These are phyloP conservation scores for Drymodes brunneopygia DNA, from an alignment of 2,113 vertebrate species.

Conservation along the genomic window DNA sequence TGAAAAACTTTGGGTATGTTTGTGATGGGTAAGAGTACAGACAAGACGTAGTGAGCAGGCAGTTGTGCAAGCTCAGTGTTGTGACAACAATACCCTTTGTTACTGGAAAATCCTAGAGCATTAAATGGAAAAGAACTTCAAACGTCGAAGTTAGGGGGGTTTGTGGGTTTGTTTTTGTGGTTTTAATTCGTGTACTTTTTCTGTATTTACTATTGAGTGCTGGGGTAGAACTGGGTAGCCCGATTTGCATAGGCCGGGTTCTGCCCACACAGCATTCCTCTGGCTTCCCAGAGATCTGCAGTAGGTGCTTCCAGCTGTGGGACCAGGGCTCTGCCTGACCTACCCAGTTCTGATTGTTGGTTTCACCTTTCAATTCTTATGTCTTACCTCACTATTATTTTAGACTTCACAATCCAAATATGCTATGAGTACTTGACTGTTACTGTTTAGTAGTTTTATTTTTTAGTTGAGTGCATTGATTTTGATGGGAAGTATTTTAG, in stretches of 20 bases:
- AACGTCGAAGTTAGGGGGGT: background rate
- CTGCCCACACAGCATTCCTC: background rate
- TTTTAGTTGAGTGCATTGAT: background rate
- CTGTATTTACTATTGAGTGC: background rate
- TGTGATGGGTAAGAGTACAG: background rate
- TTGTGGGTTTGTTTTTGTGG: background rate
- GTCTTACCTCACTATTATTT: background rate
- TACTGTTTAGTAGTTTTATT: background rate
- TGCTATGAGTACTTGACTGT: background rate
- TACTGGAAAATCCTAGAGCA: background rate
- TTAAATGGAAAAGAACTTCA: background rate
- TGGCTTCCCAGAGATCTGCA: background rate
- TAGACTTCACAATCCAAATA: background rate
- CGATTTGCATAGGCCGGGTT: background rate
- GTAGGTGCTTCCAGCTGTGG: background rate
- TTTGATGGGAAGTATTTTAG: background rate
- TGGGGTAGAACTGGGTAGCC: background rate
- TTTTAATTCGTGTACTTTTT: background rate
- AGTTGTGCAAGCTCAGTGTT: background rate
- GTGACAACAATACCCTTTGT: conserved; percentile 25
- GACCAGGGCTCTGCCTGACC: background rate
- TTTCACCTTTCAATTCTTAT: background rate
- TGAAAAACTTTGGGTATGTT: conserved; percentile 12
- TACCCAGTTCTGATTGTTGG: background rate
- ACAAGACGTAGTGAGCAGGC: background rate